These are phyloP conservation scores for Drosophila baimaii DNA, from an alignment of 1,140 invertebrate species.

Conservation along the genomic window DNA sequence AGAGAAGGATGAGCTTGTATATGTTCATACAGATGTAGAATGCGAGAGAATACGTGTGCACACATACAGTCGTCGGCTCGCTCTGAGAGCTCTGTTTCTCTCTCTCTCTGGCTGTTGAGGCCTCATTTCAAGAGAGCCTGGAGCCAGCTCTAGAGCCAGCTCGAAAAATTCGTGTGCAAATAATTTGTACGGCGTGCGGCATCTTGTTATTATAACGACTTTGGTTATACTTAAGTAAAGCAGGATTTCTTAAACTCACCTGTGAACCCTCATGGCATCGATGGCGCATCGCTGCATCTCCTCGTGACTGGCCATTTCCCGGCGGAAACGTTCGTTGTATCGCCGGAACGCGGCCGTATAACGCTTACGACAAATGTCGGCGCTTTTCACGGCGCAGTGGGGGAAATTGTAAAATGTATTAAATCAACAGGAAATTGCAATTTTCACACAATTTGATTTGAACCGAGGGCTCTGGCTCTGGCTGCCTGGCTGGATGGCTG, in stretches of 20 bases:
- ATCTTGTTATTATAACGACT: too few species aligned
- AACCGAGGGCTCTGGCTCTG: constrained; percentile 31
- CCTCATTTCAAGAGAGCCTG: too few species aligned
- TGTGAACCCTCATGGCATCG: constrained; percentile 81
- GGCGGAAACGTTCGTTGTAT: constrained; percentile 79
- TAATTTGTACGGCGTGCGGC: too few species aligned
- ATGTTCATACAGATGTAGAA: too few species aligned
- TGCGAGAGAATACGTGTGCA: too few species aligned
- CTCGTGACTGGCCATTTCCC: constrained; percentile 79
- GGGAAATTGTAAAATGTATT: constrained; percentile 71
- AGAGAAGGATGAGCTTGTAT: too few species aligned
- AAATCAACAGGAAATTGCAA: constrained; percentile 81
- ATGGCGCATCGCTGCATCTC: constrained; percentile 82
- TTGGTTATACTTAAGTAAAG: too few species aligned
- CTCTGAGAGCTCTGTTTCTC: too few species aligned
- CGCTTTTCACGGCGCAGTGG: constrained; percentile 35
- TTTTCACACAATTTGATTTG: constrained; percentile 82
- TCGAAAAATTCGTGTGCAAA: too few species aligned
- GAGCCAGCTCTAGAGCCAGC: too few species aligned
- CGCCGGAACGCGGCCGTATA: constrained; percentile 74
- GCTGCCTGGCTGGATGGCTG: constrained; percentile 1
- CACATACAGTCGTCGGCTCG: too few species aligned
- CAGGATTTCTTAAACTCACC: constrained; percentile 53
- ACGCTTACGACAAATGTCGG: constrained; percentile 75
- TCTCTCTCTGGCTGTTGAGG: too few species aligned